phyloP scores from a whole-genome alignment of 1,140 invertebrate genomes.

The Hypothenemus hampei region DNA sequence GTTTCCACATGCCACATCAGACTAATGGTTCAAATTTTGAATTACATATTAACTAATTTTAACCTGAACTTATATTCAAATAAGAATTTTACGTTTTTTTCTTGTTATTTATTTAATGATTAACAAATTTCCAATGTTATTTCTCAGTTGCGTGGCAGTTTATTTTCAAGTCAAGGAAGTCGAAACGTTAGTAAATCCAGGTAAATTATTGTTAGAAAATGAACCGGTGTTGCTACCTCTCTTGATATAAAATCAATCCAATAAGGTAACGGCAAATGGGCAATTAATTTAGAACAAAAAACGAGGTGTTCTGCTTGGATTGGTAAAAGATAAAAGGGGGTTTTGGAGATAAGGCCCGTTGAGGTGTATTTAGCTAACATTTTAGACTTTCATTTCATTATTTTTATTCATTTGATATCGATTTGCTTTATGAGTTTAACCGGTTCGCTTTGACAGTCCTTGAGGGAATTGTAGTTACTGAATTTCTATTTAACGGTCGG shows the following conservation, averaged over 20 bases:
- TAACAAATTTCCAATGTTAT: not conserved
- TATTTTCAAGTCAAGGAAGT: conserved; percentile 2
- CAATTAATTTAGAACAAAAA: conserved; percentile 19
- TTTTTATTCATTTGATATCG: too few species aligned
- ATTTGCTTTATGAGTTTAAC: too few species aligned
- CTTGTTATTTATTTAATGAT: not conserved
- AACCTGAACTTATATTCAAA: not conserved
- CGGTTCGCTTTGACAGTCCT: too few species aligned
- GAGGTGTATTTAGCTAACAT: too few species aligned
- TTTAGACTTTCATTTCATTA: too few species aligned
- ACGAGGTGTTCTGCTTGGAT: conserved; percentile 1
- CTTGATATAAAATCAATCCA: conserved; percentile 14
- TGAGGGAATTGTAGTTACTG: too few species aligned
- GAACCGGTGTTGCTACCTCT: not conserved
- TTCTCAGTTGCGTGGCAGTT: not conserved
- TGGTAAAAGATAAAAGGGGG: too few species aligned
- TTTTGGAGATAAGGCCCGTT: too few species aligned
- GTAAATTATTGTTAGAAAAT: conserved; percentile 21
- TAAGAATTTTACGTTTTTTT: not conserved
- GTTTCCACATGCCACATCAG: too few species aligned
- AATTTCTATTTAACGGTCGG: too few species aligned
- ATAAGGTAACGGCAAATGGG: conserved; percentile 7
- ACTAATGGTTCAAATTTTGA: too few species aligned
- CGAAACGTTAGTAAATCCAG: conserved; percentile 2
- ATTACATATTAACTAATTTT: not conserved